phyloP scores from a whole-genome alignment of 2,888 invertebrate species.

The Tiliacea citrago region DNA sequence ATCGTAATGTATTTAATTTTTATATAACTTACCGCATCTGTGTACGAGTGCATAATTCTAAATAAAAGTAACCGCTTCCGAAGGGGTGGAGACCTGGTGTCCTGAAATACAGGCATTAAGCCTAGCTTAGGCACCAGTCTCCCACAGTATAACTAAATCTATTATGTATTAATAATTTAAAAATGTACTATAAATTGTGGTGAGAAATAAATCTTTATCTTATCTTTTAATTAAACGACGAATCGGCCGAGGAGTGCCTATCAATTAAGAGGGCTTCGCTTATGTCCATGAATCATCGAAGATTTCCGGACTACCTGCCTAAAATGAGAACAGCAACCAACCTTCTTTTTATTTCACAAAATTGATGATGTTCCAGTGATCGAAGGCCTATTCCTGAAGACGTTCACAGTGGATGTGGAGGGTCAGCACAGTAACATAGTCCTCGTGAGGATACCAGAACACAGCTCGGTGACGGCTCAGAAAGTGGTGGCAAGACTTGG shows the following conservation, averaged over 20 bases:
- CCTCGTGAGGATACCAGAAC: slow-evolving; percentile 91
- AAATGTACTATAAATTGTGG: no score
- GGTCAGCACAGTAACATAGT: slow-evolving; percentile 94
- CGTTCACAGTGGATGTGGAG: slow-evolving; percentile 91
- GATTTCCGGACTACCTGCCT: background rate
- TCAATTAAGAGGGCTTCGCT: background rate
- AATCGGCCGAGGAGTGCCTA: background rate
- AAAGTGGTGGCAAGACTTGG: slow-evolving; percentile 79
- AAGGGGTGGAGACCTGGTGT: no score
- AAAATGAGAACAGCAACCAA: background rate
- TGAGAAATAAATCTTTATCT: no score
- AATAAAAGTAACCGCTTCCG: no score
- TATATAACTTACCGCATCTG: no score
- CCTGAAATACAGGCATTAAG: no score
- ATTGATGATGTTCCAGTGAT: slow-evolving; percentile 87
- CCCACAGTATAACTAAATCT: no score
- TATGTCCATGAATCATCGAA: background rate
- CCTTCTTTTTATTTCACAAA: background rate
- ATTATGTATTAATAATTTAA: no score
- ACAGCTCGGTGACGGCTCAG: slow-evolving; percentile 88
- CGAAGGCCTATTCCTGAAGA: slow-evolving; percentile 90
- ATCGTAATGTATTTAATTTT: no score
- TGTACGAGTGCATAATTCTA: no score
- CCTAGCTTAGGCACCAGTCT: no score
- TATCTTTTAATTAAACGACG: background rate